Evolutionary conservation across 2,888 invertebrate genomes (phyloP).

Genomic region (Sesia apiformis): DNA sequence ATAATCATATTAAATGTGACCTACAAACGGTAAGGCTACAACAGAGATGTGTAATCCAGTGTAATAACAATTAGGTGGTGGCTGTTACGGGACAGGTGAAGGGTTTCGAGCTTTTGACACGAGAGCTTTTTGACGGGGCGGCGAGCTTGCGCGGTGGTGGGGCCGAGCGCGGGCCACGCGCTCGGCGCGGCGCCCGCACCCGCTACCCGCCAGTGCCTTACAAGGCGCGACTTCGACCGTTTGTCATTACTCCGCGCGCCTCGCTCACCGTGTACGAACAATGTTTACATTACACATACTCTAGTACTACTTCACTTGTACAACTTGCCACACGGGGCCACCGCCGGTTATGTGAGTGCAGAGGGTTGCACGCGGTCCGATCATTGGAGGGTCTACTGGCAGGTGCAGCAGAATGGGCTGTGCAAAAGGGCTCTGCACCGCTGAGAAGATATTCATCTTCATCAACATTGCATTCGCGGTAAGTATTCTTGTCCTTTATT

Average conservation of each 20-base stretch:
- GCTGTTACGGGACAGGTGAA: too few relatives aligned
- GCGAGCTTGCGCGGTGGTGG: conserved; percentile 4
- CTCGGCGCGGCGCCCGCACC: conserved; percentile 4
- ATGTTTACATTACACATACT: not conserved
- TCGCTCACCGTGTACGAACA: not conserved
- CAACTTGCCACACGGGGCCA: not conserved
- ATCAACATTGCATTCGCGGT: conserved; percentile 68
- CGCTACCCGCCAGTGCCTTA: conserved; percentile 44
- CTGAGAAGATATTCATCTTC: conserved; percentile 62
- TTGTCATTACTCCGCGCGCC: conserved; percentile 2
- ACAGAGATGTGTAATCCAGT: too few relatives aligned
- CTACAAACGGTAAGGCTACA: too few relatives aligned
- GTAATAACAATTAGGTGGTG: too few relatives aligned
- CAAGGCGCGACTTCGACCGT: conserved; percentile 23
- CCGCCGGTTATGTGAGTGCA: not conserved
- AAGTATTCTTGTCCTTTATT: conserved; percentile 14
- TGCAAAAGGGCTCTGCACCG: conserved; percentile 46
- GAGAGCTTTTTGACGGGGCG: too few relatives aligned
- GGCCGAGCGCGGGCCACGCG: conserved; percentile 8
- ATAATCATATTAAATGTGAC: too few relatives aligned
- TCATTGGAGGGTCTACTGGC: not conserved
- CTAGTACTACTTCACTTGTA: not conserved
- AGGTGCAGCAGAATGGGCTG: conserved; percentile 37
- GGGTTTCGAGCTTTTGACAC: too few relatives aligned
- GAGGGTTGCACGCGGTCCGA: not conserved